A percentile compares a stretch with the other conserved stretches of the same genome.
These are phyloP conservation scores for Iguana delicatissima DNA, from an alignment of 2,797 vertebrate species.

Conservation along the genomic window DNA sequence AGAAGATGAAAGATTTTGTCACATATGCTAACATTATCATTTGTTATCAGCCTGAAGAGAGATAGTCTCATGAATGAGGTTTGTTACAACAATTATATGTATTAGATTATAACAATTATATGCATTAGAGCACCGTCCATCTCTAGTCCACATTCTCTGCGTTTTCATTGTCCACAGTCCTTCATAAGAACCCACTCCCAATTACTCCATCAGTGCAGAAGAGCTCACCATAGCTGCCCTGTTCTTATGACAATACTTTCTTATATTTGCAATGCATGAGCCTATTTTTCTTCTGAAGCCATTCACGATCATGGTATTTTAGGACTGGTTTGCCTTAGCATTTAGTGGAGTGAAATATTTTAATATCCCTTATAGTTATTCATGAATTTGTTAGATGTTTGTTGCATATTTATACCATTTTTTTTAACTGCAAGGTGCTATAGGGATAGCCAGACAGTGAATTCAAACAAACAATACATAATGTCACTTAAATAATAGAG, in stretches of 20 bases:
- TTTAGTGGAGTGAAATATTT: neutral
- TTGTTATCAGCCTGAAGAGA: neutral
- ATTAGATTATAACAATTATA: neutral
- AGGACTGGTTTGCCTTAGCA: neutral
- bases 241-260: neutral
- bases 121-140: neutral
- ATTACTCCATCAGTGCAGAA: neutral
- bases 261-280: neutral
- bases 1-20: neutral
- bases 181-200: neutral
- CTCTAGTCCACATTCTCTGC: too few species aligned
- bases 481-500: neutral
- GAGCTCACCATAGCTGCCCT: neutral
- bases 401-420: neutral
- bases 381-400: neutral
- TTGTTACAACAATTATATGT: neutral
- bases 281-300: neutral
- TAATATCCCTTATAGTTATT: neutral
- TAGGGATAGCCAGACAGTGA: neutral
- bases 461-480: neutral
- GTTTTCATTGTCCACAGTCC: neutral
- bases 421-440: neutral
- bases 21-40: neutral
- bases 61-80: neutral
- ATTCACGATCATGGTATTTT: neutral